Base-by-base conservation (phyloP, 1,140 invertebrate genomes). In the Dendrolimus kikuchii region DNA sequence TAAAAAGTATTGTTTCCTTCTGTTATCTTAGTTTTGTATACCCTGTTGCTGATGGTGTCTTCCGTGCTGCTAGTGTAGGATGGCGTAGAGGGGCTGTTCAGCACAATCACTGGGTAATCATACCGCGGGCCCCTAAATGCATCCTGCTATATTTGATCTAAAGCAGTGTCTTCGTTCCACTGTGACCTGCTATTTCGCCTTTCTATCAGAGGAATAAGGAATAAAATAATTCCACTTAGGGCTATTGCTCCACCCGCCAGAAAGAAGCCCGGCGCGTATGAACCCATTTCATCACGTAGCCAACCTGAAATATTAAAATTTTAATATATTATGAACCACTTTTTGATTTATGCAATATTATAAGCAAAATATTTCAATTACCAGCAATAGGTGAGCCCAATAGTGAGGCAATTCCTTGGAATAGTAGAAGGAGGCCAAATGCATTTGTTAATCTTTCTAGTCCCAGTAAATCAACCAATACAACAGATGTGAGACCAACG, bases 401-500 rank as follows among this genome's bases (percentile, higher is more conserved):
- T 5, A 97, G 89, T 7, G 95, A 95, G 7, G 96, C 96, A 43
- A 98, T 91, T 23, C 96, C 96, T 90, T 98, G 96, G 86, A 97
- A 98, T 6, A 98, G 89, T 53, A 97, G 86, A 5, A 98, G 86
- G 5, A 98, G 86, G n/a, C 96, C 96, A 81, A 98, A 98, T 1
- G 96, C 95, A 79, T 98, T 98, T 0, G 96, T 97, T 40, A 98
- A 86, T 66, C 91, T 93, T 45, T 97, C 95, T 48, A 98, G 81
- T 5, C 96, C 95, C 49, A 97, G 80, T 39, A 97, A 88, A 80
- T 97, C 95, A 4, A 96, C 95, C 47, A 97, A 83, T 50, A 96
- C 95, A 4, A 96, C 95, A 5, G 95, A 97, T 5, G 97, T 98
- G 8, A 98, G 89, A 5, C 96, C 95, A 5, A 98, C 96, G 76